Evolutionary conservation across 2,888 invertebrate genomes (phyloP).

Genomic region (Torymus texanus): DNA sequence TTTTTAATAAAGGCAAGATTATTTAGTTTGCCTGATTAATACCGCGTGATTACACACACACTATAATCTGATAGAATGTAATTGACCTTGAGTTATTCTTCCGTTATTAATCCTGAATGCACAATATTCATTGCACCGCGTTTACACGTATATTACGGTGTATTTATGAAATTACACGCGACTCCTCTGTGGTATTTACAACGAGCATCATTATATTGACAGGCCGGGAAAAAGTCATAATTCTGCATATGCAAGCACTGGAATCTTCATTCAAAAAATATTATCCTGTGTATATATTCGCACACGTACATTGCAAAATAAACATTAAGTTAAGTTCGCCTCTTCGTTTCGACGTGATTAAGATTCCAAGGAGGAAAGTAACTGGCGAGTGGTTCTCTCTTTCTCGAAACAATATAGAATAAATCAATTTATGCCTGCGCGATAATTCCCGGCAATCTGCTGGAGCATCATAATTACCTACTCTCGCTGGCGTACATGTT

Average conservation of each 20-base stretch:
- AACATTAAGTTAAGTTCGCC: too few relatives aligned
- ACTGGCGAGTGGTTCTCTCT: neutral
- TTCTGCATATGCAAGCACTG: neutral
- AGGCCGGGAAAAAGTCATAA: neutral
- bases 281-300: too few relatives aligned
- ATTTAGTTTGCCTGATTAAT: conserved; percentile 18
- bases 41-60: neutral
- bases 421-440: conserved; percentile 15
- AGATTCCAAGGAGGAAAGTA: neutral
- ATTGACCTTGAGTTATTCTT: conserved; percentile 26
- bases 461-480: conserved; percentile 19
- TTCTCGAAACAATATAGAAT: neutral
- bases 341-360: too few relatives aligned
- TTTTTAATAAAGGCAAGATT: neutral
- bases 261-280: too few relatives aligned
- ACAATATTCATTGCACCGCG: neutral
- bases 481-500: neutral
- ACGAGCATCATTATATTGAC: neutral
- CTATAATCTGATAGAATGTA: conserved; percentile 13
- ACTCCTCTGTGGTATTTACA: neutral
- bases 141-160: neutral
- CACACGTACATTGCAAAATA: too few relatives aligned
- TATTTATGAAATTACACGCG: conserved; percentile 14
- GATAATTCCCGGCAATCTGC: too few relatives aligned
- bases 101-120: conserved; percentile 1